Percentiles rank a stretch among this genome's conserved stretches.
Conservation (phyloP, 2,888 invertebrate genomes). For the Dolichopus griseipennis region DNA sequence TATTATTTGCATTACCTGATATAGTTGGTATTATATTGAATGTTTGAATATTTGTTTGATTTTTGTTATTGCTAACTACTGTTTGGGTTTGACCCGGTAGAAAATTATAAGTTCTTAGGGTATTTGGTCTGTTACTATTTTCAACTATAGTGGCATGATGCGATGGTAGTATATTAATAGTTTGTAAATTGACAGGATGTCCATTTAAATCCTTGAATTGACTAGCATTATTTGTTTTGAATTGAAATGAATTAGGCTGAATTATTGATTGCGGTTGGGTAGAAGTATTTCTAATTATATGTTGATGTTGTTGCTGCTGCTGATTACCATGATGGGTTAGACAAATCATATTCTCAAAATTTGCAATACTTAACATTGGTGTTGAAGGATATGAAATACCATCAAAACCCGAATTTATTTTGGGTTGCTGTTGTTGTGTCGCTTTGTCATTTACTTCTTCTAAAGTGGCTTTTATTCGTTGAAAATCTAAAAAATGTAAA, state of each 20-base stretch:
- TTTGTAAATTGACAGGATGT: slow-evolving; percentile 17
- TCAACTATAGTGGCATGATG: background rate
- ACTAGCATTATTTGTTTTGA: background rate
- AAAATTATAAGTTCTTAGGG: too few relatives aligned
- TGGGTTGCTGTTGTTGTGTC: background rate
- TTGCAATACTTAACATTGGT: slow-evolving; percentile 23
- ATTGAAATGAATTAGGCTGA: slow-evolving; percentile 1
- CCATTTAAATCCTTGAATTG: background rate
- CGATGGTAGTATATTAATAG: slow-evolving; percentile 19
- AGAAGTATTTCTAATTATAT: slow-evolving; percentile 16
- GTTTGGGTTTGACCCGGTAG: too few relatives aligned
- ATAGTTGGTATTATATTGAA: too few relatives aligned
- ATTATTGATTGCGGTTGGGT: slow-evolving; percentile 20
- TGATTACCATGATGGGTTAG: slow-evolving; percentile 13
- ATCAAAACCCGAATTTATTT: background rate
- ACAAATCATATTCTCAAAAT: slow-evolving; percentile 20
- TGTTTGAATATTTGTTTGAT: too few relatives aligned
- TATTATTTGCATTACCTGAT: too few relatives aligned
- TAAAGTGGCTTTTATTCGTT: background rate
- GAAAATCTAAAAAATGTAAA: background rate
- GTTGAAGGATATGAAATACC: slow-evolving; percentile 21
- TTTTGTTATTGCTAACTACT: too few relatives aligned
- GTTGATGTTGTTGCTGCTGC: slow-evolving; percentile 8
- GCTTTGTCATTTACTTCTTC: background rate
- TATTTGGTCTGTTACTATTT: background rate